A percentile compares a stretch with the other conserved stretches of the same genome.
Conservation (phyloP, 2,113 vertebrate genomes). For the Anarrhichthys ocellatus region DNA sequence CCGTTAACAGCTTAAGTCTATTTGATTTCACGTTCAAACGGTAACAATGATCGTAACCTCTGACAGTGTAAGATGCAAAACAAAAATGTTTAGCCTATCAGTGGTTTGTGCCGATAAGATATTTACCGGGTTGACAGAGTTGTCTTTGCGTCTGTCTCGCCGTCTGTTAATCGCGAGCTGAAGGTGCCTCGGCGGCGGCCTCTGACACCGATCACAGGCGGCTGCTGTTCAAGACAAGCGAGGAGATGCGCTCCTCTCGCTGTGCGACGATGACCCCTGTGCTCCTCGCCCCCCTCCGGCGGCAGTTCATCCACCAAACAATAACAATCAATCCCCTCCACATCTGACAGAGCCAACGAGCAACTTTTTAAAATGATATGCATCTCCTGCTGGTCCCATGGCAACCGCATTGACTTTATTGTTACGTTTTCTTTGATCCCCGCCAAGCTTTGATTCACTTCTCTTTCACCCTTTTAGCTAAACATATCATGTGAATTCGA, state of each 20-base stretch:
- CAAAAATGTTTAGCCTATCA: slow-evolving; percentile 79
- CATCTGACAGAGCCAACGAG: slow-evolving; percentile 79
- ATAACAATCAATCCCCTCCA: slow-evolving; percentile 83
- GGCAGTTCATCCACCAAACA: slow-evolving; percentile 78
- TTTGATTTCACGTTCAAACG: slow-evolving; percentile 77
- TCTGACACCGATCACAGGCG: slow-evolving; percentile 72
- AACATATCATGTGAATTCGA: slow-evolving; percentile 87
- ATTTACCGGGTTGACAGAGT: slow-evolving; percentile 75
- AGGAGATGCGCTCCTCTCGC: slow-evolving; percentile 65
- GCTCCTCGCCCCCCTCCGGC: slow-evolving; percentile 75
- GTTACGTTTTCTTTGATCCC: slow-evolving; percentile 85
- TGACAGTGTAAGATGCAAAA: slow-evolving; percentile 70
- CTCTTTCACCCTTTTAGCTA: slow-evolving; percentile 88
- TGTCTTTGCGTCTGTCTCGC: slow-evolving; percentile 71
- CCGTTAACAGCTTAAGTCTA: slow-evolving; percentile 58
- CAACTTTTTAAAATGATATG: slow-evolving; percentile 84
- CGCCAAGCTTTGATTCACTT: slow-evolving; percentile 85
- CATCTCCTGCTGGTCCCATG: slow-evolving; percentile 87
- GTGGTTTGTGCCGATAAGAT: slow-evolving; percentile 59
- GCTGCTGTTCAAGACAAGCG: slow-evolving; percentile 72
- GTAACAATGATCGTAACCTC: slow-evolving; percentile 55
- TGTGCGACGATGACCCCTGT: slow-evolving; percentile 75
- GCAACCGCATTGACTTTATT: slow-evolving; percentile 86
- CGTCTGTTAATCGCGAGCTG: slow-evolving; percentile 65
- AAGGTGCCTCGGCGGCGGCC: slow-evolving; percentile 57